Conservation (phyloP, 2,797 vertebrate species). For the Babyrousa celebensis region DNA sequence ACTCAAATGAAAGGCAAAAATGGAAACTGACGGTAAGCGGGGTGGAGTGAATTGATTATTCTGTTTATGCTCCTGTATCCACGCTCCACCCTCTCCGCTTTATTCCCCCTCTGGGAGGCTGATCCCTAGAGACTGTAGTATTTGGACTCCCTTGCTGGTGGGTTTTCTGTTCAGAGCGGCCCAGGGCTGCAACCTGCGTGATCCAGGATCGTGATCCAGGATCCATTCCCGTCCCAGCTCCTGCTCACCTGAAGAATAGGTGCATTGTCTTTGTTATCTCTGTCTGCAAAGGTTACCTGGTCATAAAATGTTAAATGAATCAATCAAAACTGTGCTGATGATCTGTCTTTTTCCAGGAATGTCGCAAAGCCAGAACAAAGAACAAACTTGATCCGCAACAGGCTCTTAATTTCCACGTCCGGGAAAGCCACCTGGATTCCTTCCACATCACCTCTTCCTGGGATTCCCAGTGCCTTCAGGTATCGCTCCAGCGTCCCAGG, state of each 20-base stretch:
- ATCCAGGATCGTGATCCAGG: not conserved
- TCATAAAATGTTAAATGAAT: constrained; percentile 42
- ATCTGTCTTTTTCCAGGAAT: constrained; percentile 50
- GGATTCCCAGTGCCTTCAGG: not conserved
- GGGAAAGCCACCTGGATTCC: constrained; percentile 47
- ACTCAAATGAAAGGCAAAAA: constrained; percentile 14
- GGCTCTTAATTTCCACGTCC: constrained; percentile 56
- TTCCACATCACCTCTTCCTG: not conserved
- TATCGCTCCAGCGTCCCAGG: not conserved
- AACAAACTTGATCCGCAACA: not conserved
- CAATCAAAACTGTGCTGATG: constrained; percentile 42
- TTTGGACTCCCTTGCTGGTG: not conserved
- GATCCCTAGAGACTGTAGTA: not conserved
- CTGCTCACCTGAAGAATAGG: not conserved
- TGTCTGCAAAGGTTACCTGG: constrained; percentile 14
- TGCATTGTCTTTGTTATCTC: not conserved
- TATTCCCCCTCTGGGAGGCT: not conserved
- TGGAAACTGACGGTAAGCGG: not conserved
- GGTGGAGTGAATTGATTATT: too few species aligned
- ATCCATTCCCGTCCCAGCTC: not conserved
- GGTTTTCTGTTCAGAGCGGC: not conserved
- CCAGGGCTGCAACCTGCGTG: not conserved
- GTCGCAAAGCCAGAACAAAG: constrained; percentile 40
- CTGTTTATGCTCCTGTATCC: not conserved
- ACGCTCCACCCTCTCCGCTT: not conserved